Evolutionary conservation across 1,140 invertebrate species (phyloP).

Genomic region (Diabrotica virgifera): DNA sequence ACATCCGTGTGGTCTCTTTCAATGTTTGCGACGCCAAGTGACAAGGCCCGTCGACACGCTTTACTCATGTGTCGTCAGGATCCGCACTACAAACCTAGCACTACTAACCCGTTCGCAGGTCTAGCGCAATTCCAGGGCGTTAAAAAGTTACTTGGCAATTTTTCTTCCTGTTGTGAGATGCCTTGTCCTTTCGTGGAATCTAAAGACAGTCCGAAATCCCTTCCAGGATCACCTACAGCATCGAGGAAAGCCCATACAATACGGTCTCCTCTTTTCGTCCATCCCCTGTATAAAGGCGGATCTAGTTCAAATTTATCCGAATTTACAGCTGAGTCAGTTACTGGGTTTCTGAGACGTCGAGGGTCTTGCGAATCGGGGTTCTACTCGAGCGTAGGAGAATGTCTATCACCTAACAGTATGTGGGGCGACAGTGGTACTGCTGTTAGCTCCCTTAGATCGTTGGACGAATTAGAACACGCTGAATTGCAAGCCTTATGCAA

Average conservation of each 20-base stretch:
- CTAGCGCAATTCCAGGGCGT: conserved; percentile 66
- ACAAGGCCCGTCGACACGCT: conserved; percentile 71
- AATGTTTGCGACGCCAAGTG: conserved; percentile 58
- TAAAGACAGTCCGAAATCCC: conserved; percentile 49
- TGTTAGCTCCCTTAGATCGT: conserved; percentile 56
- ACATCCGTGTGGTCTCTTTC: conserved; percentile 54
- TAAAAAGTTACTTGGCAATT: conserved; percentile 73
- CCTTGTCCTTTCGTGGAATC: conserved; percentile 57
- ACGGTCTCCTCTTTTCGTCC: conserved; percentile 48
- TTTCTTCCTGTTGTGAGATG: conserved; percentile 74
- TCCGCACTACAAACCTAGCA: conserved; percentile 70
- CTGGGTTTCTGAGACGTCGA: conserved; percentile 57
- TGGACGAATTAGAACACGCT: conserved; percentile 57
- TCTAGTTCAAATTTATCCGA: conserved; percentile 49
- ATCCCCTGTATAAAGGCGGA: conserved; percentile 47
- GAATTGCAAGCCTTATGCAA: conserved; percentile 57
- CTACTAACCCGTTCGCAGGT: conserved; percentile 69
- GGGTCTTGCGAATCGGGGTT: conserved; percentile 89
- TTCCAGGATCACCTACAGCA: conserved; percentile 52
- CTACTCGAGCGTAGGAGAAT: conserved; percentile 65
- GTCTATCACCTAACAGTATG: conserved; percentile 47
- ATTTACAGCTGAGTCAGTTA: conserved; percentile 35
- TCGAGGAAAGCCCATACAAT: conserved; percentile 43
- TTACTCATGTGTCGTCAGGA: conserved; percentile 74
- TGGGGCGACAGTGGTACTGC: conserved; percentile 49